phyloP scores from a whole-genome alignment of 2,888 invertebrate genomes.

The Itoplectis maculator region DNA sequence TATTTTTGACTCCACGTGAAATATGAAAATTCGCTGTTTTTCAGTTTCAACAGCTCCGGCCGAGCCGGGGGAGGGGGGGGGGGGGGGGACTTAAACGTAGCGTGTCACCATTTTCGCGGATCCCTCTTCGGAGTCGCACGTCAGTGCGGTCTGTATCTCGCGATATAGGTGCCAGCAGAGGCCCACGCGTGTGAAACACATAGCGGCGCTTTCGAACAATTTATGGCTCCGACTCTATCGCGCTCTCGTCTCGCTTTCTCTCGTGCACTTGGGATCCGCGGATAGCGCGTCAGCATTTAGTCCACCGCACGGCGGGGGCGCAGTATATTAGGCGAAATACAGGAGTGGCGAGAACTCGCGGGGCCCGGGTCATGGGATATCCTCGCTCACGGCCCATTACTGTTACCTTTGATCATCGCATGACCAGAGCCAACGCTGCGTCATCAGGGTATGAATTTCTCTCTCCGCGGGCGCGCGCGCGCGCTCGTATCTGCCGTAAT shows the following conservation, averaged over 20 bases:
- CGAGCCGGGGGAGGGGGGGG: too few species aligned
- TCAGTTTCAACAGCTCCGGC: too few species aligned
- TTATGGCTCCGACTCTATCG: slow-evolving; percentile 59
- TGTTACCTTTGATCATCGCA: slow-evolving; percentile 84
- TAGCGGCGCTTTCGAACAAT: slow-evolving; percentile 56
- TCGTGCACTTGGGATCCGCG: slow-evolving; percentile 70
- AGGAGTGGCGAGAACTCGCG: slow-evolving; percentile 41
- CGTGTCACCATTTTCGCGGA: background rate
- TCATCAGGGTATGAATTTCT: slow-evolving; percentile 84
- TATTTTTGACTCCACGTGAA: too few species aligned
- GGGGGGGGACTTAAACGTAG: too few species aligned
- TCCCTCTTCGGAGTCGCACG: background rate
- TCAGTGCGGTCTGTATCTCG: slow-evolving; percentile 35
- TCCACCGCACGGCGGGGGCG: slow-evolving; percentile 51
- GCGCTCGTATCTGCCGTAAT: slow-evolving; percentile 74
- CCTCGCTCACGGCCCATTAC: slow-evolving; percentile 84
- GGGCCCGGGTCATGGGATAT: slow-evolving; percentile 77
- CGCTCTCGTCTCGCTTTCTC: slow-evolving; percentile 63
- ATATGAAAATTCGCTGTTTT: too few species aligned
- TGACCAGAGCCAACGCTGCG: slow-evolving; percentile 83
- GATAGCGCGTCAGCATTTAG: slow-evolving; percentile 84
- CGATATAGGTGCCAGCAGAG: slow-evolving; percentile 56
- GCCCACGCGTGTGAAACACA: slow-evolving; percentile 49
- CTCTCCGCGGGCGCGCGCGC: slow-evolving; percentile 74
- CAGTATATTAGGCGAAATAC: slow-evolving; percentile 84